Evolutionary conservation across 2,888 invertebrate species (phyloP).

Genomic region (Hartigia nigra): DNA sequence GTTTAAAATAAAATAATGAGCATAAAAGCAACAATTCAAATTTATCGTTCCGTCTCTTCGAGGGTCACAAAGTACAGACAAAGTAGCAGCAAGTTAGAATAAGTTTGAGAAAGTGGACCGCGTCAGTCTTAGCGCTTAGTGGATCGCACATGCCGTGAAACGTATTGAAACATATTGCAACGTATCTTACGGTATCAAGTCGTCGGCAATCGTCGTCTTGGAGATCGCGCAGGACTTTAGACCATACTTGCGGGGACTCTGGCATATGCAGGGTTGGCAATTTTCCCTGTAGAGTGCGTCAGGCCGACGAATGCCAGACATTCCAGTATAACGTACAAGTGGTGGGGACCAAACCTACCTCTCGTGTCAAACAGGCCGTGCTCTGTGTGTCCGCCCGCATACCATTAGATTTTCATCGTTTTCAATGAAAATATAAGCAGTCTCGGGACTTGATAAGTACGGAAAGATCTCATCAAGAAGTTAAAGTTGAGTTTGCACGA

Average conservation of each 20-base stretch:
- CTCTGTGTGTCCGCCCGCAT: constrained; percentile 56
- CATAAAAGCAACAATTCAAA: not conserved
- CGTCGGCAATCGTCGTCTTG: not conserved
- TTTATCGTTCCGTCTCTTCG: not conserved
- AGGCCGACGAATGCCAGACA: constrained; percentile 53
- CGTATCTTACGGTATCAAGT: not conserved
- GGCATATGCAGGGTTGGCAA: constrained; percentile 38
- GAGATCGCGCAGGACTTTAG: constrained; percentile 9
- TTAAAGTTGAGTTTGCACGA: constrained; percentile 15
- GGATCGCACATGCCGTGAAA: not conserved
- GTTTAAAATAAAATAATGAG: not conserved
- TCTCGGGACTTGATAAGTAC: constrained; percentile 30
- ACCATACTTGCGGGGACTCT: constrained; percentile 34
- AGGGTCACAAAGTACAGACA: not conserved
- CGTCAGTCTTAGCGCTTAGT: not conserved
- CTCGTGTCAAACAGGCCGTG: constrained; percentile 60
- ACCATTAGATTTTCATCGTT: constrained; percentile 59
- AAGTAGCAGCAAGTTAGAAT: not conserved
- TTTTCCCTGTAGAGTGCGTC: constrained; percentile 57
- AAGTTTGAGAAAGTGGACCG: constrained; percentile 1
- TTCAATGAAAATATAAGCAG: constrained; percentile 54
- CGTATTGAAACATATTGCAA: not conserved
- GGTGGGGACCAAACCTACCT: constrained; percentile 32
- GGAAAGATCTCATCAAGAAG: constrained; percentile 26
- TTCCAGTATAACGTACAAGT: constrained; percentile 56